phyloP scores from a whole-genome alignment of 1,140 invertebrate species.

The Pararge aegeria region DNA sequence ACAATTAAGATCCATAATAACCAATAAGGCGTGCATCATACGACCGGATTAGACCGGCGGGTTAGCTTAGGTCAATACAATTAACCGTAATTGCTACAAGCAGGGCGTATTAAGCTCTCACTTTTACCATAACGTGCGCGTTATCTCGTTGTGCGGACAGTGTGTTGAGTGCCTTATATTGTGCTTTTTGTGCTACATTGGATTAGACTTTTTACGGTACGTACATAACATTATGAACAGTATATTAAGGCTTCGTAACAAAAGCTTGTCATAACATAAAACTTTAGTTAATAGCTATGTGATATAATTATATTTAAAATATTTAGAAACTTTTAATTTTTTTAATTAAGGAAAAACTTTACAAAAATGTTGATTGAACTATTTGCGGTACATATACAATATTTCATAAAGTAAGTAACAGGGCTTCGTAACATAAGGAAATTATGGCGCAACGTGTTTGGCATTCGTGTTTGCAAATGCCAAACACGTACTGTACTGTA shows the following conservation, averaged over 20 bases:
- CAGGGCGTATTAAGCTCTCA: conserved; percentile 55
- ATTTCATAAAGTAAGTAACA: no score
- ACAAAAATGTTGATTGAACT: no score
- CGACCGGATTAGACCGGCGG: conserved; percentile 60
- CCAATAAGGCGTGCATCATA: conserved; percentile 41
- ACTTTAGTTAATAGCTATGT: no score
- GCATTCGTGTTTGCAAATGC: no score
- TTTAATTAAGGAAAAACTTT: no score
- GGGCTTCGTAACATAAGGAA: no score
- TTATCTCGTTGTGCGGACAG: conserved; percentile 32
- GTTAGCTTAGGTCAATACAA: conserved; percentile 76
- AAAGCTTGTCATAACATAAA: no score
- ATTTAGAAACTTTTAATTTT: no score
- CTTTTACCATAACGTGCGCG: conserved; percentile 41
- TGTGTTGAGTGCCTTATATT: conserved; percentile 24
- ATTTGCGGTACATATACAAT: no score
- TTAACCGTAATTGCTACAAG: conserved; percentile 62
- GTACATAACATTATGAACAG: background rate
- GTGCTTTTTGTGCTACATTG: background rate
- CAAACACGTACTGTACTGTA: no score
- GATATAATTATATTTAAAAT: no score
- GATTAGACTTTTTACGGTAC: background rate
- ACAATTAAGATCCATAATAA: conserved; percentile 15
- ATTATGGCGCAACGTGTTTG: no score
- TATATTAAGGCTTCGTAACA: background rate